Evolutionary conservation across 2,797 vertebrate species (phyloP).

Genomic region (Malacoraja senta): DNA sequence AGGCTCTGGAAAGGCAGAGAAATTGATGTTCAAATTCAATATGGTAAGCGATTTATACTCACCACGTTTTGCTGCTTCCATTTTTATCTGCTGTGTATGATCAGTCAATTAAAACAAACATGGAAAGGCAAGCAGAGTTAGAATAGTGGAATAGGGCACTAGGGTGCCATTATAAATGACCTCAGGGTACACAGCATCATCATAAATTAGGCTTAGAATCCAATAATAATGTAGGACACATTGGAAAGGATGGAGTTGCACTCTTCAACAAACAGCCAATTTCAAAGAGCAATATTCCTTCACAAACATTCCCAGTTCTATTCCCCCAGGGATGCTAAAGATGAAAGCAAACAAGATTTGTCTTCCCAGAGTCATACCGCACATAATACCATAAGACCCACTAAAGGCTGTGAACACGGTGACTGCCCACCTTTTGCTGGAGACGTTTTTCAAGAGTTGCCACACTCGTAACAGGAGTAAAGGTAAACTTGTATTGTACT

Average conservation of each 20-base stretch:
- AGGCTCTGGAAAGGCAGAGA: not conserved
- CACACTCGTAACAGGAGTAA: not conserved
- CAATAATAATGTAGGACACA: not conserved
- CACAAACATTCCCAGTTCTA: not conserved
- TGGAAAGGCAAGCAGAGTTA: not conserved
- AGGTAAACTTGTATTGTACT: too few relatives aligned
- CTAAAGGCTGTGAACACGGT: not conserved
- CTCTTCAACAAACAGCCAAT: not conserved
- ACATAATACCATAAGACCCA: too few relatives aligned
- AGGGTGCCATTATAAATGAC: not conserved
- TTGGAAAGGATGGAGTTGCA: not conserved
- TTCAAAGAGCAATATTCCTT: not conserved
- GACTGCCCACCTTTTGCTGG: not conserved
- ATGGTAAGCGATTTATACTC: not conserved
- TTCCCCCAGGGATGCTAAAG: not conserved
- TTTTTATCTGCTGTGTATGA: not conserved
- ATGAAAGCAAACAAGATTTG: not conserved
- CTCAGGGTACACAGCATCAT: not conserved
- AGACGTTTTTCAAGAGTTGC: not conserved
- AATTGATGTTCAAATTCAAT: not conserved
- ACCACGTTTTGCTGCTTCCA: not conserved
- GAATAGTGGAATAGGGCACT: not conserved
- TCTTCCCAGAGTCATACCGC: not conserved
- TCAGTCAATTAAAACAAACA: not conserved
- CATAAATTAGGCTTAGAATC: not conserved